A percentile compares a stretch with the other conserved stretches of the same genome.
Conservation (phyloP, 2,113 vertebrate genomes). For the Ivindomyrus marchei region DNA sequence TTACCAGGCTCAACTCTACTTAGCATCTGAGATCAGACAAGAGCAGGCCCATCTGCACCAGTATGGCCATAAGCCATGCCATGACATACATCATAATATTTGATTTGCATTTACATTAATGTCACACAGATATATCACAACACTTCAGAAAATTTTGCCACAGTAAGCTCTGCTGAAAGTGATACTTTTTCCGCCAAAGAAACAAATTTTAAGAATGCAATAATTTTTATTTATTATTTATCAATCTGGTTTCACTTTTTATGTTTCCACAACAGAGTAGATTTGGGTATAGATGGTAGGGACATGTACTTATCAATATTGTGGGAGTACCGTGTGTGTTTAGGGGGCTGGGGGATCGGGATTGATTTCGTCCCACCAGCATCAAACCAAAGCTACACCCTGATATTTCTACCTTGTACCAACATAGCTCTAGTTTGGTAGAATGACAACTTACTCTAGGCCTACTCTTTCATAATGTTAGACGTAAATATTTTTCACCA, state of each 20-base stretch:
- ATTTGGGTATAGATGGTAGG: not conserved
- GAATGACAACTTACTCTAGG: not conserved
- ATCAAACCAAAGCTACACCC: not conserved
- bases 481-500: not conserved
- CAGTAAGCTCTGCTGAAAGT: not conserved
- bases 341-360: not conserved
- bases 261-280: not conserved
- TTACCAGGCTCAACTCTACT: not conserved
- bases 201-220: not conserved
- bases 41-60: not conserved
- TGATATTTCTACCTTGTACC: not conserved
- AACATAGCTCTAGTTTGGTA: not conserved
- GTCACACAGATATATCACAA: not conserved
- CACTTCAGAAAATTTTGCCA: not conserved
- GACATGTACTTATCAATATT: not conserved
- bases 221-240: not conserved
- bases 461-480: not conserved
- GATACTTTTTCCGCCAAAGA: not conserved
- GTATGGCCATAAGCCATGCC: not conserved
- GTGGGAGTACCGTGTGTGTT: not conserved
- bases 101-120: not conserved
- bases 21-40: not conserved
- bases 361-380: not conserved
- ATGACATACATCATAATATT: not conserved
- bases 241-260: not conserved